phyloP scores from a whole-genome alignment of 2,797 vertebrate species.

The Neomorphus geoffroyi region DNA sequence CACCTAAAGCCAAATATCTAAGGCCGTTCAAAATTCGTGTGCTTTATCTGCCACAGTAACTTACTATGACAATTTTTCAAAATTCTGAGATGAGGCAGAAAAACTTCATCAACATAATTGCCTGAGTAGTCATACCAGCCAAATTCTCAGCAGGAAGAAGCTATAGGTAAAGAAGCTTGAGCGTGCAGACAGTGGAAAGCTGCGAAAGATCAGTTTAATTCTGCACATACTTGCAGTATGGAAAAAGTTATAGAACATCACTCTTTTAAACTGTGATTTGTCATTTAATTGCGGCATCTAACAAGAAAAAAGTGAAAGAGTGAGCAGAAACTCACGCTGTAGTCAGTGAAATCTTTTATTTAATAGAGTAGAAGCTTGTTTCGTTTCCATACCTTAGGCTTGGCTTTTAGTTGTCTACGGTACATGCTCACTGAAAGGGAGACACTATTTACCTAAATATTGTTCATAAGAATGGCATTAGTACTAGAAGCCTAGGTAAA shows the following conservation, averaged over 20 bases:
- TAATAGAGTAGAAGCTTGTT: background rate
- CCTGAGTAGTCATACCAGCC: background rate
- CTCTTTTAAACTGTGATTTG: background rate
- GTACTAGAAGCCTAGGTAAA: background rate
- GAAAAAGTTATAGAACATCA: background rate
- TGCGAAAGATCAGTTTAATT: background rate
- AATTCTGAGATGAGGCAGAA: background rate
- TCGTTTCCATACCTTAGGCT: background rate
- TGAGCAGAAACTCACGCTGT: background rate
- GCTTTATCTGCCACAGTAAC: background rate
- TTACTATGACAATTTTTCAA: background rate
- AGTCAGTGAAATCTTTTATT: background rate
- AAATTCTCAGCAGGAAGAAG: background rate
- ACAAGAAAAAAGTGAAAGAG: background rate
- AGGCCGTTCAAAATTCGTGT: background rate
- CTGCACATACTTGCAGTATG: background rate
- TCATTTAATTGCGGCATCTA: background rate
- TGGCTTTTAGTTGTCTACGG: background rate
- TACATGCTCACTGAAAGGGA: background rate
- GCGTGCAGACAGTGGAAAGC: background rate
- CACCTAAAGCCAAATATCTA: background rate
- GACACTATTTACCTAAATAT: background rate
- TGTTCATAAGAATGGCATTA: background rate
- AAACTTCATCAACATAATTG: background rate
- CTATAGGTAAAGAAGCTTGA: background rate